A percentile compares a stretch with the other conserved stretches of the same genome.
phyloP scores from a whole-genome alignment of 2,797 vertebrate species.

The Scleropages formosus region DNA sequence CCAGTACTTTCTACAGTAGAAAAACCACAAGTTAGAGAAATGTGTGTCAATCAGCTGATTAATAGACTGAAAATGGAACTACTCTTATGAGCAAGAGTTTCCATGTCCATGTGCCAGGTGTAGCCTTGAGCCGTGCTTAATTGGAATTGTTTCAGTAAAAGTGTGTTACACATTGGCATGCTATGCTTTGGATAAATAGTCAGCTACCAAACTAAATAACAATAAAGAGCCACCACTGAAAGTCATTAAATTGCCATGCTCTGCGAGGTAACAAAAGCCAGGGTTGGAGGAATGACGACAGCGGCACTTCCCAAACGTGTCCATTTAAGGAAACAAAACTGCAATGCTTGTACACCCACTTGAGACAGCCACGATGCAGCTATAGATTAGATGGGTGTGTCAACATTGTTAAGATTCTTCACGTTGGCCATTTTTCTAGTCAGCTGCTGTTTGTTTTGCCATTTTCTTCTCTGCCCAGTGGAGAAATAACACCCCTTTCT shows the following conservation, averaged over 20 bases:
- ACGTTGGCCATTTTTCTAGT: slow-evolving; percentile 24
- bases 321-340: slow-evolving; percentile 17
- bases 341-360: background rate
- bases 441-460: background rate
- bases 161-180: too few species aligned
- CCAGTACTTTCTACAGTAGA: too few species aligned
- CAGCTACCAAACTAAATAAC: background rate
- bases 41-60: background rate
- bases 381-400: slow-evolving; percentile 34
- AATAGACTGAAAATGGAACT: background rate
- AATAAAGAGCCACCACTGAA: background rate
- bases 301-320: background rate
- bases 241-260: slow-evolving; percentile 12
- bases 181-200: too few species aligned
- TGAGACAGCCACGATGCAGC: slow-evolving; percentile 7
- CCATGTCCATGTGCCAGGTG: too few species aligned
- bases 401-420: slow-evolving; percentile 31
- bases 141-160: too few species aligned
- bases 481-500: background rate
- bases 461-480: background rate
- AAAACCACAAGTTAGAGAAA: too few species aligned
- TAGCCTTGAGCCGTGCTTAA: too few species aligned
- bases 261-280: slow-evolving; percentile 24
- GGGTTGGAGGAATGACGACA: background rate
- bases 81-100: slow-evolving; percentile 2